These are phyloP conservation scores for Euthynnus affinis DNA, from an alignment of 2,797 vertebrate species.

Conservation along the genomic window DNA sequence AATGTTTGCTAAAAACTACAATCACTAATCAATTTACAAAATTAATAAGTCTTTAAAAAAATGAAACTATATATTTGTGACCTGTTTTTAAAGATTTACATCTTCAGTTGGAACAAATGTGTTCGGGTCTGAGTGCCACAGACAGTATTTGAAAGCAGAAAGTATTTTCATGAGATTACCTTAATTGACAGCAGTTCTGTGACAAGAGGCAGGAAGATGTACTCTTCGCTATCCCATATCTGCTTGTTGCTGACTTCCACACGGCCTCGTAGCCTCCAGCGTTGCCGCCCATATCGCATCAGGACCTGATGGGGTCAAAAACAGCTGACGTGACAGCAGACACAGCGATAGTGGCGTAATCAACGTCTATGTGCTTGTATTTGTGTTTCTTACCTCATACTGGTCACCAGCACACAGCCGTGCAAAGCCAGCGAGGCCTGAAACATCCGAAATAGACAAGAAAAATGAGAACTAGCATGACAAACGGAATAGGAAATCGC, in stretches of 20 bases:
- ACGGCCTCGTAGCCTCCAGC: conserved; percentile 96
- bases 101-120: background rate
- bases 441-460: conserved; percentile 33
- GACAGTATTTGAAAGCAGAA: background rate
- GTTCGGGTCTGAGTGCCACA: background rate
- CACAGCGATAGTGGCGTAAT: background rate
- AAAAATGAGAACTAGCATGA: conserved; percentile 54
- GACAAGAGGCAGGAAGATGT: conserved; percentile 95
- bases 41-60: background rate
- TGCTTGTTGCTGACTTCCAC: conserved; percentile 97
- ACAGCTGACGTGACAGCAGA: conserved; percentile 3
- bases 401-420: conserved; percentile 97
- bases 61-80: too few relatives aligned
- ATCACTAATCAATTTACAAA: background rate
- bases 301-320: conserved; percentile 88
- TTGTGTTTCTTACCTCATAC: conserved; percentile 91
- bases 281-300: conserved; percentile 97
- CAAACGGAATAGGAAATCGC: conserved; percentile 42
- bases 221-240: conserved; percentile 98
- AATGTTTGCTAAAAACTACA: background rate
- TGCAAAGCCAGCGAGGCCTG: conserved; percentile 97
- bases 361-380: background rate
- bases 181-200: conserved; percentile 98
- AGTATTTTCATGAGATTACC: conserved; percentile 80
- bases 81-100: too few relatives aligned